Percentiles rank a stretch among this genome's conserved stretches.
Conservation (phyloP, 2,797 vertebrate genomes). For the Poliocrania exsul region DNA sequence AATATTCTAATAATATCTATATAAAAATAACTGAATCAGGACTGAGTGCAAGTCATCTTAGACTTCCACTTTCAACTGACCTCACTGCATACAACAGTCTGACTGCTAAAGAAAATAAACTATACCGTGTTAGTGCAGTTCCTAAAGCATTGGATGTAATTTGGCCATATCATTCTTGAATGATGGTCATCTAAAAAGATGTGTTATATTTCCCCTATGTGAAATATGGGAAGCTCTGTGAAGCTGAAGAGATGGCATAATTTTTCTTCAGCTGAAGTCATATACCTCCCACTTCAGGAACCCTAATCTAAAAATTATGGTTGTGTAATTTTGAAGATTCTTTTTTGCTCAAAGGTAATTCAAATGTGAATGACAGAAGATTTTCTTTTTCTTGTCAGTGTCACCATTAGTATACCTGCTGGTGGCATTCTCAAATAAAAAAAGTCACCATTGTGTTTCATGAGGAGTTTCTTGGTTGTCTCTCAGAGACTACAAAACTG, state of each 20-base stretch:
- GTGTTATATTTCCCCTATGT: not conserved
- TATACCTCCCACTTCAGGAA: not conserved
- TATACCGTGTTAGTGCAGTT: not conserved
- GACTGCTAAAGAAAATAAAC: not conserved
- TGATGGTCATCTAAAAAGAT: not conserved
- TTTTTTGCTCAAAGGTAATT: not conserved
- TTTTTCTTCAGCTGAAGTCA: not conserved
- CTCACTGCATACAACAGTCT: not conserved
- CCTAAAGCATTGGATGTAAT: not conserved
- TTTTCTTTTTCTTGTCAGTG: not conserved
- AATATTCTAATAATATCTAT: not conserved
- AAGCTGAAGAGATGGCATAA: rapidly evolving
- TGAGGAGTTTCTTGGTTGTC: not conserved
- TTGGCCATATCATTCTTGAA: not conserved
- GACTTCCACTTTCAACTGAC: not conserved
- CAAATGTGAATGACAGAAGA: not conserved
- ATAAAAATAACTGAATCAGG: not conserved
- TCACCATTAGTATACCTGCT: not conserved
- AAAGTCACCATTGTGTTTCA: not conserved
- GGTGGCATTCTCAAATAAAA: not conserved
- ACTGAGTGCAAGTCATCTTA: not conserved
- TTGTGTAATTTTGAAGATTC: not conserved
- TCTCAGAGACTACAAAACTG: not conserved
- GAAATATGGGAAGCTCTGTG: not conserved
- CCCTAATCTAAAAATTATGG: not conserved